Conservation (phyloP, 2,888 invertebrate species). For the Cerastoderma edule region DNA sequence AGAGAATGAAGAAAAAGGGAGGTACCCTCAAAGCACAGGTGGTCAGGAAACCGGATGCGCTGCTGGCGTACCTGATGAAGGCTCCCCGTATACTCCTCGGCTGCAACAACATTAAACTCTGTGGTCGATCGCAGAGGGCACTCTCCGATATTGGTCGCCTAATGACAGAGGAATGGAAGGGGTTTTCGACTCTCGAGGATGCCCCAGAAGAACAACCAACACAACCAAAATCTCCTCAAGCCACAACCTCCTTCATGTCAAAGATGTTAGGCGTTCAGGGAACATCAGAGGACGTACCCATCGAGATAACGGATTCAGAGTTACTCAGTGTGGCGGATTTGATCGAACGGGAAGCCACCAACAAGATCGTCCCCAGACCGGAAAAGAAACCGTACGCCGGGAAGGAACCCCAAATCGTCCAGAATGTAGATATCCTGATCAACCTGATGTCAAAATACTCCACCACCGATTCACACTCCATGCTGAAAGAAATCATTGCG, state of each 20-base stretch:
- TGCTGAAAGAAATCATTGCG: background rate
- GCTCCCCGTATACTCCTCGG: conserved; percentile 20
- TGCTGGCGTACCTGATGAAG: conserved; percentile 1
- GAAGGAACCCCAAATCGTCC: too few species aligned
- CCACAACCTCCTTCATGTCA: background rate
- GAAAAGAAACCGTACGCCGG: too few species aligned
- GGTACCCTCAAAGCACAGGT: background rate
- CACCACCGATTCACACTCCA: background rate
- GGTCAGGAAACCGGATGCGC: background rate
- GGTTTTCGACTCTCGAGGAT: too few species aligned
- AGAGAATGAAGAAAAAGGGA: background rate
- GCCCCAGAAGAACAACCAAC: too few species aligned
- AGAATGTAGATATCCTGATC: too few species aligned
- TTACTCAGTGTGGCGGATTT: background rate
- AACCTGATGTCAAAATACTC: background rate
- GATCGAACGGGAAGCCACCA: background rate
- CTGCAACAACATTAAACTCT: conserved; percentile 13
- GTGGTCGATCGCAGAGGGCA: too few species aligned
- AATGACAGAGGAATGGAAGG: too few species aligned
- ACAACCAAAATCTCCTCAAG: background rate
- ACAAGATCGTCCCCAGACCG: background rate
- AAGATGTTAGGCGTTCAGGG: conserved; percentile 12
- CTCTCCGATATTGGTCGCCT: too few species aligned
- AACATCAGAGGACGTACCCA: background rate
- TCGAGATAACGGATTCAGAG: background rate